phyloP scores from a whole-genome alignment of 2,113 vertebrate genomes.

The Pongo pygmaeus region DNA sequence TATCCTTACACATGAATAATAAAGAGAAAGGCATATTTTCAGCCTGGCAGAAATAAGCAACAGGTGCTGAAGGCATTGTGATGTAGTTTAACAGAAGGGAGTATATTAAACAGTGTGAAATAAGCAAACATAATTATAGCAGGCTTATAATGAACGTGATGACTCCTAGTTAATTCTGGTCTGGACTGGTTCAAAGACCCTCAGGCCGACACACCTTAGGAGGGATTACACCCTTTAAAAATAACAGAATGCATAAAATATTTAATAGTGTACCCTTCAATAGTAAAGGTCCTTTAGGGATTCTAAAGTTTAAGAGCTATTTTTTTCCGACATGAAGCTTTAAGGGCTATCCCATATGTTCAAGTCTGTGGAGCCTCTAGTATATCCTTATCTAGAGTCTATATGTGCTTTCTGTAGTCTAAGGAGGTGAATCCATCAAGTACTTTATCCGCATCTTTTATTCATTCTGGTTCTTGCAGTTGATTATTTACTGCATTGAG shows the following conservation, averaged over 20 bases:
- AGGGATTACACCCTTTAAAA: conserved; percentile 52
- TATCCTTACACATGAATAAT: conserved; percentile 30
- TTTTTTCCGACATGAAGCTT: not conserved
- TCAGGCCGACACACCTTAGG: not conserved
- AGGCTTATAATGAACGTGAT: conserved; percentile 41
- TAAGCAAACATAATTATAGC: conserved; percentile 50
- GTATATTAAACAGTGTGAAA: conserved; percentile 55
- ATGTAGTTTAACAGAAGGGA: not conserved
- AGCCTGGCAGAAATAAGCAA: conserved; percentile 49
- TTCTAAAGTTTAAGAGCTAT: conserved; percentile 51
- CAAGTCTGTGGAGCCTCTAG: not conserved
- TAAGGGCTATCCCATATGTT: conserved; percentile 45
- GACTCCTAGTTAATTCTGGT: conserved; percentile 55
- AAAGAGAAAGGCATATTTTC: conserved; percentile 57
- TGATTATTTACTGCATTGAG: not conserved
- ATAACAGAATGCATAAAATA: conserved; percentile 58
- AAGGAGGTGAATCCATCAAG: not conserved
- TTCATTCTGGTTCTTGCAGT: not conserved
- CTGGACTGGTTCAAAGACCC: conserved; percentile 52
- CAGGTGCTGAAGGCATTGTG: conserved; percentile 16
- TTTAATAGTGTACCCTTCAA: conserved; percentile 46
- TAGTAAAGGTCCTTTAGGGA: conserved; percentile 32
- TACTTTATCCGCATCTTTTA: not conserved
- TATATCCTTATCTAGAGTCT: not conserved
- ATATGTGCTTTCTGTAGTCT: not conserved